Percentiles rank a stretch among this genome's conserved stretches.
Evolutionary conservation across 2,888 invertebrate genomes (phyloP).

Genomic region (Nomada ferruginata): DNA sequence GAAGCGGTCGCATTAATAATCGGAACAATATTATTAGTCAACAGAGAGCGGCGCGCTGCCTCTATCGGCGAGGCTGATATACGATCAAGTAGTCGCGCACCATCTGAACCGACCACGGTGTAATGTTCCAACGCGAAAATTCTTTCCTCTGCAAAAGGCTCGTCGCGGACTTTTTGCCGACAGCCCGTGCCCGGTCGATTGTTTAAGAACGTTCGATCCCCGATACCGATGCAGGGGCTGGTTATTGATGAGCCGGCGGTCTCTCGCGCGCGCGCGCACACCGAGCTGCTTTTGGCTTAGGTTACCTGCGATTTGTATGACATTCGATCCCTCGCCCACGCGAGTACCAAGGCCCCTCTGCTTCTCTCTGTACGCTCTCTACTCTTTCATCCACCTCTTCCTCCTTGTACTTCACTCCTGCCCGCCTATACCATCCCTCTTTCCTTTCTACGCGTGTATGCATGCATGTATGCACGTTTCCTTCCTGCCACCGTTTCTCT

Average conservation of each 20-base stretch:
- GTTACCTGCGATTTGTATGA: conserved; percentile 83
- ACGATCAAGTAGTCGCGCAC: conserved; percentile 45
- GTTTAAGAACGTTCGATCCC: conserved; percentile 65
- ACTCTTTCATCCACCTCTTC: conserved; percentile 47
- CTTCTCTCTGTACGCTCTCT: conserved; percentile 54
- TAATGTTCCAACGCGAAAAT: conserved; percentile 53
- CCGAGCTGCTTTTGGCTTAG: conserved; percentile 79
- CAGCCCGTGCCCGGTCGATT: conserved; percentile 59
- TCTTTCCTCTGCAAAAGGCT: conserved; percentile 49
- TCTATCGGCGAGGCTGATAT: conserved; percentile 40
- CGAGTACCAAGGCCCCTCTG: conserved; percentile 60
- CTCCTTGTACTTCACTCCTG: conserved; percentile 2
- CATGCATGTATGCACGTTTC: background rate
- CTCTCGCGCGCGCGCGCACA: conserved; percentile 60
- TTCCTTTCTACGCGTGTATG: background rate
- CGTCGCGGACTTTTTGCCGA: conserved; percentile 58
- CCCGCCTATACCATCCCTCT: conserved; percentile 29
- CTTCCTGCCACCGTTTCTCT: conserved; percentile 35
- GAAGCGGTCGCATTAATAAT: conserved; percentile 37
- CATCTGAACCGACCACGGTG: conserved; percentile 35
- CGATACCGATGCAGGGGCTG: conserved; percentile 68
- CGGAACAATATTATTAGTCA: conserved; percentile 41
- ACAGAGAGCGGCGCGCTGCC: conserved; percentile 3
- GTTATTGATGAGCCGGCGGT: conserved; percentile 77
- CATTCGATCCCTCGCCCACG: conserved; percentile 81